These are phyloP conservation scores for Cerastoderma edule DNA, from an alignment of 2,888 invertebrate species.

Conservation along the genomic window DNA sequence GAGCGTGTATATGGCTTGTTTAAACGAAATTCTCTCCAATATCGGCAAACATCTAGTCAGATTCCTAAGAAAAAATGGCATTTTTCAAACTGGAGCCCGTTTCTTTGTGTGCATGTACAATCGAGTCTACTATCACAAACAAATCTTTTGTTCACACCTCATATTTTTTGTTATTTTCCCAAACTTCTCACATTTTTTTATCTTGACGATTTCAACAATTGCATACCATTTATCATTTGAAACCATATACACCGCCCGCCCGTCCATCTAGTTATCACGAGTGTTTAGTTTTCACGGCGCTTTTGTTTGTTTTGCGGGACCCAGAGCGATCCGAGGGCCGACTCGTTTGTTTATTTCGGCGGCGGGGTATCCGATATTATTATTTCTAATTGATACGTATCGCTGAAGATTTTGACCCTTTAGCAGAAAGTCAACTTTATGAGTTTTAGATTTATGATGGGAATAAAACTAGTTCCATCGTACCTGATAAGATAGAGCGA, in stretches of 20 bases:
- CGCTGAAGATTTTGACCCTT: no score
- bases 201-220: background rate
- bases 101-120: no score
- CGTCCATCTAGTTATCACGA: slow-evolving; percentile 4
- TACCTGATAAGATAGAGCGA: no score
- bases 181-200: slow-evolving; percentile 7
- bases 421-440: no score
- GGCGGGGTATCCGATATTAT: slow-evolving; percentile 17
- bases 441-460: no score
- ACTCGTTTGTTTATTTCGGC: slow-evolving; percentile 31
- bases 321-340: slow-evolving; percentile 24
- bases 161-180: background rate
- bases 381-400: slow-evolving; percentile 24
- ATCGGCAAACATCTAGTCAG: no score
- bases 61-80: no score
- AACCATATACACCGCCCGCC: background rate
- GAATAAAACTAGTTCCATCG: no score
- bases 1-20: no score
- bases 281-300: slow-evolving; percentile 24
- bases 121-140: background rate
- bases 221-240: slow-evolving; percentile 22
- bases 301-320: slow-evolving; percentile 40
- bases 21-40: no score
- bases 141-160: background rate
- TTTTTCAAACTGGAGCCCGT: no score